phyloP scores from a whole-genome alignment of 23 tunicate species.

The Ascidia mentula region DNA sequence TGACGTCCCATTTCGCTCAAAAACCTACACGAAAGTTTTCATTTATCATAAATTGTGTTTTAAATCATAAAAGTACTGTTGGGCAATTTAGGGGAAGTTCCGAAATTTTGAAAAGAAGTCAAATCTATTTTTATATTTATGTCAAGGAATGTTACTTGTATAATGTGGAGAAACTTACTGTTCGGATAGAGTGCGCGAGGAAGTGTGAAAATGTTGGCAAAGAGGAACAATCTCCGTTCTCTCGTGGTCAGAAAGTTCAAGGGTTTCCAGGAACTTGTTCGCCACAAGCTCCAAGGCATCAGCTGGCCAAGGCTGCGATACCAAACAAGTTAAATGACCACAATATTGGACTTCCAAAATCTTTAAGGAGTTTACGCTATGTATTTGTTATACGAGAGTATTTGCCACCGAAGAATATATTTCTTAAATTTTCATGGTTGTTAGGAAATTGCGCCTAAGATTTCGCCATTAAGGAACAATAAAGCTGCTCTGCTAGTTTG shows the following conservation, averaged over 20 bases:
- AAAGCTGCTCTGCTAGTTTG: no score
- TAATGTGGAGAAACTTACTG: constrained; percentile 29
- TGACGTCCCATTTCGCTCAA: constrained; percentile 93
- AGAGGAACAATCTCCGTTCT: constrained; percentile 91
- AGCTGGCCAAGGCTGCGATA: constrained; percentile 94
- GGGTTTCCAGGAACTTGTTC: constrained; percentile 82
- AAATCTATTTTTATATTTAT: no score
- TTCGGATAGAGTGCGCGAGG: constrained; percentile 81
- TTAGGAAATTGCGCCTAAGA: no score
- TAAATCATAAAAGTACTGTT: neutral
- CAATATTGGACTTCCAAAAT: no score
- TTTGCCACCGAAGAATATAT: no score
- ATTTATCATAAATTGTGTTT: neutral
- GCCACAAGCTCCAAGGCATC: constrained; percentile 99
- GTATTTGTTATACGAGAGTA: no score
- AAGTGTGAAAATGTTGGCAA: constrained; percentile 97
- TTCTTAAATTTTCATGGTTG: no score
- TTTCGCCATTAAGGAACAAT: no score
- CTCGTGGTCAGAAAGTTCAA: constrained; percentile 89
- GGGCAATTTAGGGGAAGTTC: neutral
- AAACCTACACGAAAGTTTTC: constrained; percentile 35
- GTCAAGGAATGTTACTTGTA: neutral
- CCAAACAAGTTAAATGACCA: no score
- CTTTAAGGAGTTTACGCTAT: no score
- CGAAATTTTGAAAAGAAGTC: neutral